These are phyloP conservation scores for Macquaria australasica DNA, from an alignment of 2,113 vertebrate species.

Conservation along the genomic window DNA sequence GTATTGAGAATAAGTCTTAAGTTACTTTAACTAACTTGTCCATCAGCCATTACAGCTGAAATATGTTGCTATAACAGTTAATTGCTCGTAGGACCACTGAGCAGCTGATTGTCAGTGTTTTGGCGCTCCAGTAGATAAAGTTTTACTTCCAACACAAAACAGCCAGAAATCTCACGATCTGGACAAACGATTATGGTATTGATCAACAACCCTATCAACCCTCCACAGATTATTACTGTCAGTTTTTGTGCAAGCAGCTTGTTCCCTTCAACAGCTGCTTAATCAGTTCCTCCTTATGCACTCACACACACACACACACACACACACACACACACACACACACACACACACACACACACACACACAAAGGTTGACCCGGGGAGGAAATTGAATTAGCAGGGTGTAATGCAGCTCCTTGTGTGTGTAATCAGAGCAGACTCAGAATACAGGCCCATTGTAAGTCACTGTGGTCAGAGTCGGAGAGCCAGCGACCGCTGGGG, in stretches of 20 bases:
- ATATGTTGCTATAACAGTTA: not conserved
- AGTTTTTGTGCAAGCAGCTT: constrained; percentile 47
- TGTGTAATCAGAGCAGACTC: constrained; percentile 78
- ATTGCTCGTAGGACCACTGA: not conserved
- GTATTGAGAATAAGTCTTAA: not conserved
- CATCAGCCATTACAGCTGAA: not conserved
- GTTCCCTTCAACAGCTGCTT: constrained; percentile 50
- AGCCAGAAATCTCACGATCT: not conserved
- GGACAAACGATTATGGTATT: not conserved
- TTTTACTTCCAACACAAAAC: not conserved
- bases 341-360: constrained; percentile 43
- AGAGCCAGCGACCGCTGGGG: constrained; percentile 66
- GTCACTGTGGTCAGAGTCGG: constrained; percentile 51
- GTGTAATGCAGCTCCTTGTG: constrained; percentile 80
- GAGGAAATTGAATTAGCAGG: constrained; percentile 82
- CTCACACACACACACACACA: constrained; percentile 22
- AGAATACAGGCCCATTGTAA: constrained; percentile 77
- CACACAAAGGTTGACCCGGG: constrained; percentile 61
- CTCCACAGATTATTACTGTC: constrained; percentile 5
- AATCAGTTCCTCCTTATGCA: constrained; percentile 55
- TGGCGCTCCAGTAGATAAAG: not conserved
- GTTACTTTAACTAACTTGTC: too few relatives aligned
- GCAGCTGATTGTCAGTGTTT: not conserved
- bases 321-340: constrained; percentile 33
- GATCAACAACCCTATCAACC: constrained; percentile 7